Evolutionary conservation across 1,140 invertebrate genomes (phyloP).

Genomic region (Chrysomallon squamiferum): DNA sequence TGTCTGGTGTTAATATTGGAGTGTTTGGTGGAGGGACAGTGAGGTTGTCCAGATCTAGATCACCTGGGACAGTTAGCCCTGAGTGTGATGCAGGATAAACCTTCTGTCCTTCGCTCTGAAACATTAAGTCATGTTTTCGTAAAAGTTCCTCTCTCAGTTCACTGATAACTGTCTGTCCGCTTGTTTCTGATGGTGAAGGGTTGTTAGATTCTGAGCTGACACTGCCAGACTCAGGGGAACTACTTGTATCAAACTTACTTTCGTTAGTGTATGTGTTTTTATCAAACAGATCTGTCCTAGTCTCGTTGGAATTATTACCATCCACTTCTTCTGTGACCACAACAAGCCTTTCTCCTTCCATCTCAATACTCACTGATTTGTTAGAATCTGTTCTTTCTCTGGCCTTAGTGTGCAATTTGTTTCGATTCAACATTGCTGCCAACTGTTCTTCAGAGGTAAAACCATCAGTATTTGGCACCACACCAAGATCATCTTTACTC

Average conservation of each 20-base stretch:
- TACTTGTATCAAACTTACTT: constrained; percentile 51
- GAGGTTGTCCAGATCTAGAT: constrained; percentile 33
- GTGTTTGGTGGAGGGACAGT: constrained; percentile 28
- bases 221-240: constrained; percentile 46
- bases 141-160: constrained; percentile 12
- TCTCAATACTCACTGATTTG: constrained; percentile 55
- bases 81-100: not conserved
- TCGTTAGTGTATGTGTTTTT: constrained; percentile 47
- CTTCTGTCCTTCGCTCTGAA: not conserved
- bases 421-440: constrained; percentile 47
- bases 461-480: constrained; percentile 43
- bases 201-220: constrained; percentile 49
- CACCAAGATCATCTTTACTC: constrained; percentile 10
- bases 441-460: constrained; percentile 51
- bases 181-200: constrained; percentile 37
- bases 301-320: constrained; percentile 15
- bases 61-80: constrained; percentile 15
- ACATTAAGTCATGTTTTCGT: constrained; percentile 8
- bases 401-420: constrained; percentile 45
- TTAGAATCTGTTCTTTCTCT: constrained; percentile 19
- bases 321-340: constrained; percentile 56
- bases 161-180: constrained; percentile 27
- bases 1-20: constrained; percentile 48
- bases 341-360: constrained; percentile 60
- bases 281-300: constrained; percentile 20